phyloP scores from a whole-genome alignment of 2,797 vertebrate species.

The Sebastes kiyomatsui region DNA sequence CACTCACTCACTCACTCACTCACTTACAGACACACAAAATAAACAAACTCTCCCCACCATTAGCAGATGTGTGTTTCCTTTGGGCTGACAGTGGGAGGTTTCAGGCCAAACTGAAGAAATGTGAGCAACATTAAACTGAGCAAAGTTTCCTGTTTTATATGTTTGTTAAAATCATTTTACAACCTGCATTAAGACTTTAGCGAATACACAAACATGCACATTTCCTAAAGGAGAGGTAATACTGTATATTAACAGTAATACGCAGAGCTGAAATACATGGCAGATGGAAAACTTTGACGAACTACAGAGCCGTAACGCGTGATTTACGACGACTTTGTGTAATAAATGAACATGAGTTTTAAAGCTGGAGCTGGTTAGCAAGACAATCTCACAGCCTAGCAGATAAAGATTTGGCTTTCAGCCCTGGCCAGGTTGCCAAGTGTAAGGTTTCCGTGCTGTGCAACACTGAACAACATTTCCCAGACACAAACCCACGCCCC shows the following conservation, averaged over 20 bases:
- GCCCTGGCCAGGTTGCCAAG: slow-evolving; percentile 54
- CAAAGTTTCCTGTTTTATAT: slow-evolving; percentile 48
- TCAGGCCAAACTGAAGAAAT: slow-evolving; percentile 35
- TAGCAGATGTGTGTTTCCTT: slow-evolving; percentile 68
- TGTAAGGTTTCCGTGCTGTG: slow-evolving; percentile 61
- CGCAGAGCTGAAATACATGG: slow-evolving; percentile 48
- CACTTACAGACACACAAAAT: slow-evolving; percentile 45
- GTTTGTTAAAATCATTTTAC: slow-evolving; percentile 54
- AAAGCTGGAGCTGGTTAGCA: slow-evolving; percentile 72
- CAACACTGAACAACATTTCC: slow-evolving; percentile 65
- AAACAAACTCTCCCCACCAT: slow-evolving; percentile 60
- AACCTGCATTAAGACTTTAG: slow-evolving; percentile 8
- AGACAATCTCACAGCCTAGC: slow-evolving; percentile 64
- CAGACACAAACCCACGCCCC: slow-evolving; percentile 49
- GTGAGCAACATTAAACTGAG: slow-evolving; percentile 19
- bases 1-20: background rate
- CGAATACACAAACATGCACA: slow-evolving; percentile 12
- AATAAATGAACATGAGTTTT: slow-evolving; percentile 73
- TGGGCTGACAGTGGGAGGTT: slow-evolving; percentile 36
- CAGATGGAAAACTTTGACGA: slow-evolving; percentile 69
- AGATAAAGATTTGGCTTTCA: slow-evolving; percentile 67
- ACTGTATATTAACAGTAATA: slow-evolving; percentile 22
- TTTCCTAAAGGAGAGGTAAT: slow-evolving; percentile 26
- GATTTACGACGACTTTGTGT: slow-evolving; percentile 71
- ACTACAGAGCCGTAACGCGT: slow-evolving; percentile 50